These are phyloP conservation scores for Pammene fasciana DNA, from an alignment of 2,888 invertebrate species.

Conservation along the genomic window DNA sequence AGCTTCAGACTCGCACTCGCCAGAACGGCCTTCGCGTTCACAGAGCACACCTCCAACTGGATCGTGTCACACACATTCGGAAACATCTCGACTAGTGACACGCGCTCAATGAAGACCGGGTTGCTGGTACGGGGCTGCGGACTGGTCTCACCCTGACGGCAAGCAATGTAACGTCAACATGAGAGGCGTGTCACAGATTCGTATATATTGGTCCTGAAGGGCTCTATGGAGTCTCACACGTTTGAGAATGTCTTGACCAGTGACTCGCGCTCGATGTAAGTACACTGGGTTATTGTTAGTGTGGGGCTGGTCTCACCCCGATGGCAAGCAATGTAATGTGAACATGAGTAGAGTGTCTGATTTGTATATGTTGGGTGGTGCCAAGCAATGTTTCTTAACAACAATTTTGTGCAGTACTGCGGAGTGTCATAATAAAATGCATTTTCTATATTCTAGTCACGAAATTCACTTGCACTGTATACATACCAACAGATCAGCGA, in stretches of 20 bases:
- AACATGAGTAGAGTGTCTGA: too few species aligned
- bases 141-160: constrained; percentile 85
- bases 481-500: constrained; percentile 66
- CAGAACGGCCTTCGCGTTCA: constrained; percentile 65
- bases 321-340: too few species aligned
- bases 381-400: too few species aligned
- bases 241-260: too few species aligned
- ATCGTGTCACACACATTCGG: constrained; percentile 91
- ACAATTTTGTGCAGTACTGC: too few species aligned
- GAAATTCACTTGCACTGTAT: background rate
- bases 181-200: background rate
- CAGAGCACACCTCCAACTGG: constrained; percentile 84
- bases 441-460: too few species aligned
- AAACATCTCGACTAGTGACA: constrained; percentile 91
- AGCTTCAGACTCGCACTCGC: constrained; percentile 59
- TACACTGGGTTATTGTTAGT: too few species aligned
- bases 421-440: too few species aligned
- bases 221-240: too few species aligned
- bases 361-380: too few species aligned
- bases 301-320: too few species aligned
- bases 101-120: constrained; percentile 90
- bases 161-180: constrained; percentile 34
- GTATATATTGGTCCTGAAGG: background rate
- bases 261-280: too few species aligned
- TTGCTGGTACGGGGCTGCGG: constrained; percentile 83